Base-by-base conservation (phyloP, 2,888 invertebrate species). In the Morpho achilles region DNA sequence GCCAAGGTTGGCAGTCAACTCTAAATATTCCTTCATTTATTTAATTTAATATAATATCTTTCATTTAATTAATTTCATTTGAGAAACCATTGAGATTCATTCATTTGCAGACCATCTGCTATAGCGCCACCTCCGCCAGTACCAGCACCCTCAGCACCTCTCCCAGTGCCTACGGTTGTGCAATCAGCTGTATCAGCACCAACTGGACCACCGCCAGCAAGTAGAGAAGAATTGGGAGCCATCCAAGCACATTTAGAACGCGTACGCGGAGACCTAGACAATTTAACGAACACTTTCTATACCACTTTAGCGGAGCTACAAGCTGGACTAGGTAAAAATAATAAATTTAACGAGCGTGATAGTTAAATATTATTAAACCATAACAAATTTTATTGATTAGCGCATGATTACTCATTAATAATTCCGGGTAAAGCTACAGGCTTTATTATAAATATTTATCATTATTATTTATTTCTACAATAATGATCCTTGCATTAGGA, bases 181-280 rank as follows among this genome's bases (percentile, higher is more conserved):
- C 54, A 60, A 7, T 47, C 64, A 8, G 42, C 23, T 7, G 8
- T 61, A 0, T 50, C 50, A 9, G 44, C 56, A 7, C 44, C 59
- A 7, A 32, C 43, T 0, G 48, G 62, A 2, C 32, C 56, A 2
- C 50, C 46, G 4, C 10, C 48, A 1, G 56, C 56, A 5, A 63
- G 66, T 7, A 68, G 65, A 51, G 72, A 73, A 5, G 77, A 80
- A 0, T 23, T 77, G 8, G 60, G 56, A 2, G 62, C 58, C 1
- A 43, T 79, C 10, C 65, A 72, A 50, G 53, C 50, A 3, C 61
- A 67, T 7, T 48, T 80, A n/a, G 62, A 71, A 2, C 67, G 61
- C 3, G 61, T 80, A 23, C 72, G 73, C 22, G 58, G 50, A 3
- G 79, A 81, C 43, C 65, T 80, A 1, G 76, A 80, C 41, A 69